Conservation (phyloP, 2,113 vertebrate species). For the Alethe castanea region DNA sequence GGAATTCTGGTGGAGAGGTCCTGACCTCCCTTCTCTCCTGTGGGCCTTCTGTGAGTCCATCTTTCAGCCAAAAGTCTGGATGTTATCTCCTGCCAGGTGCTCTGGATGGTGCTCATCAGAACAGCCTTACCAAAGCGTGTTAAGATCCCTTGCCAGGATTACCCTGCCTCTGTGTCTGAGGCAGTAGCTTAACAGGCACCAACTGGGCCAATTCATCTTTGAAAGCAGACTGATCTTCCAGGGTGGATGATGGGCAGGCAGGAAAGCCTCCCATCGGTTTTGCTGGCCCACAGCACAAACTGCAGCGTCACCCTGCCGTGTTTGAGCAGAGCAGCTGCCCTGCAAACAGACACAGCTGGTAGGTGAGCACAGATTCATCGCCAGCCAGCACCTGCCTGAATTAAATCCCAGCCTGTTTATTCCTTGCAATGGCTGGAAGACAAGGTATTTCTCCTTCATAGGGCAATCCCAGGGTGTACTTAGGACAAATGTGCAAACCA, state of each 20-base stretch:
- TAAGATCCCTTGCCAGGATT: not conserved
- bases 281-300: not conserved
- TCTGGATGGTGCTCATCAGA: not conserved
- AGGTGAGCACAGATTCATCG: not conserved
- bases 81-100: not conserved
- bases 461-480: not conserved
- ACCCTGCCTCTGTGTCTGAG: not conserved
- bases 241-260: fast-evolving
- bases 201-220: not conserved
- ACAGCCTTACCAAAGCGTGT: fast-evolving
- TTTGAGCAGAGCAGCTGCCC: not conserved
- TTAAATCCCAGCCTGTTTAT: not conserved
- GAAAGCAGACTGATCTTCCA: not conserved
- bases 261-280: not conserved
- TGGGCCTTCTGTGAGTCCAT: not conserved
- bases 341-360: not conserved
- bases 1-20: not conserved
- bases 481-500: not conserved
- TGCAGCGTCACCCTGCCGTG: not conserved
- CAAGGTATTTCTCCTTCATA: not conserved
- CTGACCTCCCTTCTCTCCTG: not conserved
- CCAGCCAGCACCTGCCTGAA: not conserved
- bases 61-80: not conserved
- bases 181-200: not conserved
- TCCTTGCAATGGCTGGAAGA: not conserved